phyloP scores from a whole-genome alignment of 2,113 vertebrate species.

The Platysternon megacephalum region DNA sequence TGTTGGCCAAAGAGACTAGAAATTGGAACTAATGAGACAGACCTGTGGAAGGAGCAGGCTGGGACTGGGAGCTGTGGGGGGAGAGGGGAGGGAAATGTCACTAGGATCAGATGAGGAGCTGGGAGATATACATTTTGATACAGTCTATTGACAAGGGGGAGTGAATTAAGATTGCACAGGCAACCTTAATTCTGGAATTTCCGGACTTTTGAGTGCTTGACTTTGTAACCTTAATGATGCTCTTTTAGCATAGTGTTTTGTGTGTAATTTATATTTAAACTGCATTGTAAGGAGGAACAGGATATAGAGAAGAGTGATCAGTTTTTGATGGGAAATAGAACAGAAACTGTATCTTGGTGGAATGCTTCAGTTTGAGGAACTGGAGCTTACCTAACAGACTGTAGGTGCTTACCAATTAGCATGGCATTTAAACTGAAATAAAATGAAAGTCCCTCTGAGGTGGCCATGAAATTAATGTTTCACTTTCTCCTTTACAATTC shows the following conservation, averaged over 20 bases:
- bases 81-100: background rate
- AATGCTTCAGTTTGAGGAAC: constrained; percentile 58
- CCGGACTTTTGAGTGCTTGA: background rate
- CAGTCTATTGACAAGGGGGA: background rate
- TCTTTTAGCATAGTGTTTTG: background rate
- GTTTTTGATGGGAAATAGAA: constrained; percentile 61
- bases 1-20: background rate
- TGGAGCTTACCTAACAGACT: constrained; percentile 61
- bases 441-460: background rate
- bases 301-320: constrained; percentile 19
- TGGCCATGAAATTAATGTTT: background rate
- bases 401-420: constrained; percentile 54
- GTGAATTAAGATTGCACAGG: background rate
- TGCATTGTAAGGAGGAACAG: background rate
- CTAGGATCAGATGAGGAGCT: background rate
- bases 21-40: background rate
- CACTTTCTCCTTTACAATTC: background rate
- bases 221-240: background rate
- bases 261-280: background rate
- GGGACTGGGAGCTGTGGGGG: background rate
- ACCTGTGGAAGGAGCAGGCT: background rate
- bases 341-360: constrained; percentile 59
- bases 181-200: background rate
- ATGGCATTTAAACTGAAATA: background rate
- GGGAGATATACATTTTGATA: background rate